Evolutionary conservation across 2,113 vertebrate species (phyloP).

Genomic region (Plestiodon gilberti): DNA sequence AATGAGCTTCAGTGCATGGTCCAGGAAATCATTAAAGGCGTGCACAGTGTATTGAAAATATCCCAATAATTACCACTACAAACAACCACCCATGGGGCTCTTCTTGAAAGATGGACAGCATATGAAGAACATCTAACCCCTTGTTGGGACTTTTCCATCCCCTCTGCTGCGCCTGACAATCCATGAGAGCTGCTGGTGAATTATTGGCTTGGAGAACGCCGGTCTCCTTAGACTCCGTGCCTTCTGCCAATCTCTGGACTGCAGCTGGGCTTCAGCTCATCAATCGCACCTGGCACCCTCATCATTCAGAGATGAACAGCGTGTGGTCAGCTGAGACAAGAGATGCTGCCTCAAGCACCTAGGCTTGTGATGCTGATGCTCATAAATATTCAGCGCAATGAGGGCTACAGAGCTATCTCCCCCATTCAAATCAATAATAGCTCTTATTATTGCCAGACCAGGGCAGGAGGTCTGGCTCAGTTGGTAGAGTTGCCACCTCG

Average conservation of each 20-base stretch:
- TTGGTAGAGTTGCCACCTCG: too few relatives aligned
- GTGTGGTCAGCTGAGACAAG: not conserved
- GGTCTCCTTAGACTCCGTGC: too few relatives aligned
- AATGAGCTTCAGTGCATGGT: not conserved
- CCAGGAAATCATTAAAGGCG: not conserved
- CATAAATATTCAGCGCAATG: conserved; percentile 8
- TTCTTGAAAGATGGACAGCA: not conserved
- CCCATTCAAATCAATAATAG: too few relatives aligned
- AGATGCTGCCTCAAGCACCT: not conserved
- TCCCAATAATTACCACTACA: not conserved
- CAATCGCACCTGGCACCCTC: not conserved
- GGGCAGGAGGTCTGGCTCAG: too few relatives aligned
- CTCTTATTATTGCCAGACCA: too few relatives aligned
- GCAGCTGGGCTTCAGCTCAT: not conserved
- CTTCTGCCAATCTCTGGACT: not conserved
- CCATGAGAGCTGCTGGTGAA: not conserved
- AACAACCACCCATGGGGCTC: not conserved
- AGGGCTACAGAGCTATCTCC: not conserved
- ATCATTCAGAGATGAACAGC: not conserved
- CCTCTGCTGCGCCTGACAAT: not conserved
- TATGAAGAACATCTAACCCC: not conserved
- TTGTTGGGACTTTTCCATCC: not conserved
- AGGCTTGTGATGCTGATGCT: not conserved
- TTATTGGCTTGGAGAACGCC: not conserved
- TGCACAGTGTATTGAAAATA: not conserved